Percentiles rank a stretch among this genome's conserved stretches.
phyloP scores from a whole-genome alignment of 2,888 invertebrate species.

The Drosophila meridiana region DNA sequence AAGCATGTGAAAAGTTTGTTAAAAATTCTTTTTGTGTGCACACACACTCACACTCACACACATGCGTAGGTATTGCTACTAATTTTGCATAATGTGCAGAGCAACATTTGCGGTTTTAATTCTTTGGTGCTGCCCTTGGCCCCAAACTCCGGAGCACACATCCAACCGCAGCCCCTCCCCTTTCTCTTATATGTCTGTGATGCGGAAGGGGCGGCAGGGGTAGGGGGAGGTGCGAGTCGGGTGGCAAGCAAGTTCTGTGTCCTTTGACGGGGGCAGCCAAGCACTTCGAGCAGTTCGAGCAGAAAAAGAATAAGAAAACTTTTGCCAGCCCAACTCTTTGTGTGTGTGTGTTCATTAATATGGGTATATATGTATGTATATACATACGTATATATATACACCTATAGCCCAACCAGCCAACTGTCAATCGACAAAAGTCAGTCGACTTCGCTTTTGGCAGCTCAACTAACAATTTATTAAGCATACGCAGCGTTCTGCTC shows the following conservation, averaged over 20 bases:
- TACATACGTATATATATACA: neutral
- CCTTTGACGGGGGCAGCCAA: conserved; percentile 53
- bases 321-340: conserved; percentile 27
- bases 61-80: conserved; percentile 61
- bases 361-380: neutral
- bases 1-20: conserved; percentile 77
- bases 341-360: conserved; percentile 2
- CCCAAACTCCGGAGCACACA: conserved; percentile 13
- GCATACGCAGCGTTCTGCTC: conserved; percentile 29
- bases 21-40: conserved; percentile 79
- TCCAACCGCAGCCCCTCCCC: neutral
- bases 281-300: conserved; percentile 59
- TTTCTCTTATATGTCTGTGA: neutral
- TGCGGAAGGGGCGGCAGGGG: neutral
- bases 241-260: conserved; percentile 21
- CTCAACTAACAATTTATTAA: conserved; percentile 8
- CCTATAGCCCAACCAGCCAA: conserved; percentile 13
- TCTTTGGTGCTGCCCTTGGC: conserved; percentile 62
- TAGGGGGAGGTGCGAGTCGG: neutral
- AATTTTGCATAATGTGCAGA: conserved; percentile 81
- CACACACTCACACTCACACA: conserved; percentile 22
- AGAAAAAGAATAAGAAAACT: conserved; percentile 62
- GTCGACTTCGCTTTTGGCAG: neutral
- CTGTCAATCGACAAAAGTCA: conserved; percentile 38
- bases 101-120: conserved; percentile 84